A percentile compares a stretch with the other conserved stretches of the same genome.
Evolutionary conservation across 2,113 vertebrate genomes (phyloP).

Genomic region (Grus americana): DNA sequence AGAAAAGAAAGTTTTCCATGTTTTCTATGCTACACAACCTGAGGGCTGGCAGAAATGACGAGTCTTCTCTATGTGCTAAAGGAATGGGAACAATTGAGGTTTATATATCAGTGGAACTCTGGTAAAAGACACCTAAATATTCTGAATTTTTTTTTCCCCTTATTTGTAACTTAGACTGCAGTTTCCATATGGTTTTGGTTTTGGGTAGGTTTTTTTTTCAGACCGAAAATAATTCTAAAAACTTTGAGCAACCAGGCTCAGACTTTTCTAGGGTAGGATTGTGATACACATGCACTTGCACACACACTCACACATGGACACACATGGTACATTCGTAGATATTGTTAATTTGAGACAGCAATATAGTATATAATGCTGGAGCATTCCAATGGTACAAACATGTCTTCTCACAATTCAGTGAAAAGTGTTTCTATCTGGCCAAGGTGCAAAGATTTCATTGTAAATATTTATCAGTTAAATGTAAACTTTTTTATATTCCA

Average conservation of each 20-base stretch:
- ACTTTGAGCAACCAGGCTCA: neutral
- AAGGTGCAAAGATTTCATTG: neutral
- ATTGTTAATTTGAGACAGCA: neutral
- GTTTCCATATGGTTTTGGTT: neutral
- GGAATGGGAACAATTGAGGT: neutral
- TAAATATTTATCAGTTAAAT: neutral
- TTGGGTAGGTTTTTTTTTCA: neutral
- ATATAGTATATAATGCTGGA: neutral
- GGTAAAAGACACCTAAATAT: neutral
- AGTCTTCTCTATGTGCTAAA: neutral
- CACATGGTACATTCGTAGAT: neutral
- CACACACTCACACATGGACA: neutral
- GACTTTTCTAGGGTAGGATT: neutral
- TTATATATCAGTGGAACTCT: neutral
- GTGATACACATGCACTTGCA: neutral
- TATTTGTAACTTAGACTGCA: neutral
- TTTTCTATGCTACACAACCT: neutral
- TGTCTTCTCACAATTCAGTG: neutral
- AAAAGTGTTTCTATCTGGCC: neutral
- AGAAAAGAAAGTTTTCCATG: neutral
- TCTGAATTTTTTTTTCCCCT: neutral
- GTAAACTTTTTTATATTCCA: neutral
- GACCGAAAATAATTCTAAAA: neutral
- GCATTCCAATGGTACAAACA: neutral
- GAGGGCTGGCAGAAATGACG: neutral